Conservation (phyloP, 1,140 invertebrate species). For the Drosophila ercepeae region DNA sequence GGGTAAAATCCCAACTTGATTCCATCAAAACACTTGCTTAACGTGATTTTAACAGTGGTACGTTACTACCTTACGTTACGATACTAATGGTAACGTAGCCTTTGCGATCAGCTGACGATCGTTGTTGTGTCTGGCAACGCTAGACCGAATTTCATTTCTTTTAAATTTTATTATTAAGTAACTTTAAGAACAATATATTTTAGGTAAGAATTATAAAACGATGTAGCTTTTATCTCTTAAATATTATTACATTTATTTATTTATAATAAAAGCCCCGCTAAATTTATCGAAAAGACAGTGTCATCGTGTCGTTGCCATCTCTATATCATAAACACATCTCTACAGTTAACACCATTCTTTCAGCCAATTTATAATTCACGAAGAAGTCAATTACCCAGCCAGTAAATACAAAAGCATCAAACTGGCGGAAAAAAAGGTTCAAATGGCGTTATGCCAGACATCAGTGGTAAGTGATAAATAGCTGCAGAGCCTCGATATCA, state of each 20-base stretch:
- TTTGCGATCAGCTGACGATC: neutral
- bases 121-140: neutral
- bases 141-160: too few relatives aligned
- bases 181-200: too few relatives aligned
- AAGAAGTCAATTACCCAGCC: slow-evolving; percentile 19
- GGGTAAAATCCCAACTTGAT: slow-evolving; percentile 21
- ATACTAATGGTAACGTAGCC: neutral
- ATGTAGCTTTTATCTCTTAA: too few relatives aligned
- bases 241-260: too few relatives aligned
- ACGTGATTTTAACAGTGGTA: neutral
- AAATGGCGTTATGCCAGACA: slow-evolving; percentile 82
- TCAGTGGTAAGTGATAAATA: slow-evolving; percentile 72
- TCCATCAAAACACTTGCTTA: slow-evolving; percentile 13
- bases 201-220: too few relatives aligned
- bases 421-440: slow-evolving; percentile 80
- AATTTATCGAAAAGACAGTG: too few relatives aligned
- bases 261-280: too few relatives aligned
- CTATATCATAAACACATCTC: slow-evolving; percentile 9
- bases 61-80: too few relatives aligned
- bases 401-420: slow-evolving; percentile 58
- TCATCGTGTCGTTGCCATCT: too few relatives aligned
- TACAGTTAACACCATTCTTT: slow-evolving; percentile 17
- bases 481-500: neutral
- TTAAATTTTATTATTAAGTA: too few relatives aligned
- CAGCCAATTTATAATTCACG: slow-evolving; percentile 21